A percentile compares a stretch with the other conserved stretches of the same genome.
These are phyloP conservation scores for Aldabrachelys gigantea DNA, from an alignment of 2,113 vertebrate genomes.

Conservation along the genomic window DNA sequence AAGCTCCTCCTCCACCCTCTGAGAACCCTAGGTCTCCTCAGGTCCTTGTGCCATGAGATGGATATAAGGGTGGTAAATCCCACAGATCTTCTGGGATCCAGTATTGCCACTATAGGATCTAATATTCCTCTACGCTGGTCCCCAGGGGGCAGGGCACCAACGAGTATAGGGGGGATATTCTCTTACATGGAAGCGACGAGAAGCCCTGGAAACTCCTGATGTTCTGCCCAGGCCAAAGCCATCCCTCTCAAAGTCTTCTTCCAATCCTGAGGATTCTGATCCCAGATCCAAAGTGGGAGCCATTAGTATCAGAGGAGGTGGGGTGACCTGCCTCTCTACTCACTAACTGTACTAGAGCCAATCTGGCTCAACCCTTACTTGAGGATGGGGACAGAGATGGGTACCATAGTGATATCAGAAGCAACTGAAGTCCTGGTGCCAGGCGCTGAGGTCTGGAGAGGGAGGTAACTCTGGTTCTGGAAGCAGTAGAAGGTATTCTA, in stretches of 20 bases:
- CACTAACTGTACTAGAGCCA: background rate
- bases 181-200: background rate
- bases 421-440: background rate
- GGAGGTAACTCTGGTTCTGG: background rate
- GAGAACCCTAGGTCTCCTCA: background rate
- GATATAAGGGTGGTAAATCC: background rate
- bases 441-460: background rate
- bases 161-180: background rate
- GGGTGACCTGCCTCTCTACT: background rate
- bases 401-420: background rate
- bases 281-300: background rate
- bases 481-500: background rate
- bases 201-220: background rate
- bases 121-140: background rate
- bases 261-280: background rate
- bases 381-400: background rate
- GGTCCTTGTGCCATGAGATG: background rate
- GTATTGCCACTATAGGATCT: background rate
- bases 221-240: background rate
- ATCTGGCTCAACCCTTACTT: background rate
- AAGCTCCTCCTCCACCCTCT: no score
- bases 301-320: background rate
- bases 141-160: background rate
- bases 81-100: background rate
- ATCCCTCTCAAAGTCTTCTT: background rate